Evolutionary conservation across 2,888 invertebrate genomes (phyloP), one percentile per base, ranked within the genome.

Genomic region (Drosophila kambysellisi): DNA sequence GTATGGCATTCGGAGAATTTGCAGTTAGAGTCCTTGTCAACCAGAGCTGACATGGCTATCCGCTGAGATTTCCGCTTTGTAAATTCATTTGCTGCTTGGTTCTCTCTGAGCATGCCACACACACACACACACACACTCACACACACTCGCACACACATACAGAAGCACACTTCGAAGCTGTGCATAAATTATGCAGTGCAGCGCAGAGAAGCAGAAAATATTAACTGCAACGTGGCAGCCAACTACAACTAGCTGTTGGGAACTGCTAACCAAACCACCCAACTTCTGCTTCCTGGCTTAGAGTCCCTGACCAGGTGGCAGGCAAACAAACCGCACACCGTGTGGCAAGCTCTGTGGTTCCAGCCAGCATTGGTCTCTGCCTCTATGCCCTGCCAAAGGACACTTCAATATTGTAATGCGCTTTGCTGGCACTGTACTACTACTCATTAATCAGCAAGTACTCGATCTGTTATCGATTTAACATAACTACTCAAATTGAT

Each of bases 121-220:
- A 37, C 33, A 65, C 39, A 11, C 3, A 12, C 43, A 64, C 64
- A 70, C 72, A 76, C 84, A 76, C 70, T 74, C 74, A 76, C 70
- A 76, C 74, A 76, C 63, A 65, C 66, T 62, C 68, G 64, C 61
- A 76, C 67, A 65, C 60, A 48, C 61, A 20, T 7, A 29, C 35
- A 17, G 48, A 35, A 9, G 17, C 71, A 72, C 67, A 59, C 71
- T 68, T 35, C 30, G 50, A 50, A 67, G 73, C 66, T 71, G 66
- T 79, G 88, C 88, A 82, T 84, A 81, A 90, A 89, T 90, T 88
- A 88, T 90, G 81, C 89, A 87, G 68, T 81, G 69, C 75, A 83
- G 77, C 81, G 82, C 84, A 87, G 76, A 89, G 88, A 70, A 81
- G 83, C 77, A 78, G 81, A 83, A 85, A 88, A 86, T 86, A 87